phyloP scores from a whole-genome alignment of 2,797 vertebrate species.

The Craterocephalus amniculus region DNA sequence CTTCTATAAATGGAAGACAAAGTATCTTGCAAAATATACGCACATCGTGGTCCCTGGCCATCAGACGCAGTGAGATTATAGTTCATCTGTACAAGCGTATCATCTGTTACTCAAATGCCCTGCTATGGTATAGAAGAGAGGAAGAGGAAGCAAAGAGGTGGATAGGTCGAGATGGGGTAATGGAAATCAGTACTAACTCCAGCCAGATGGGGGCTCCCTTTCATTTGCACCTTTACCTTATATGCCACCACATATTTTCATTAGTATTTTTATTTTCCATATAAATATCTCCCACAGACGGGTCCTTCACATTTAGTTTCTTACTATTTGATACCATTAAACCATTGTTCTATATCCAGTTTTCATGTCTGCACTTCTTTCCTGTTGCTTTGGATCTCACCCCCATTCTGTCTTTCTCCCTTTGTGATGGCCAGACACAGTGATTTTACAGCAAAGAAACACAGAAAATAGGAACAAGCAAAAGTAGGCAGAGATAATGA shows the following conservation, averaged over 20 bases:
- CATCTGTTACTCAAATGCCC: conserved; percentile 33
- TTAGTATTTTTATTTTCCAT: conserved; percentile 8
- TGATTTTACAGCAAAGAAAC: conserved; percentile 45
- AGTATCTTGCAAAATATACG: conserved; percentile 24
- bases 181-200: conserved; percentile 42
- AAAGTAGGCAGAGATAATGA: conserved; percentile 18
- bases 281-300: conserved; percentile 20
- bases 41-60: neutral
- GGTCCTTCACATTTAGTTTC: conserved; percentile 40
- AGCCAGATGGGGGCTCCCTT: conserved; percentile 66
- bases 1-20: conserved; percentile 25
- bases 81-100: conserved; percentile 59
- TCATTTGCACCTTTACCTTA: conserved; percentile 54
- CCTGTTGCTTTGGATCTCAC: conserved; percentile 52
- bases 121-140: conserved; percentile 15
- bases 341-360: neutral
- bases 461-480: conserved; percentile 36
- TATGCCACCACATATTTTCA: neutral
- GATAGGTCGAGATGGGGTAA: neutral
- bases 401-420: conserved; percentile 62
- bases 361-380: conserved; percentile 25
- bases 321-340: conserved; percentile 45
- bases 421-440: conserved; percentile 35
- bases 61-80: conserved; percentile 42
- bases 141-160: conserved; percentile 3